Evolutionary conservation across 53 echinoderm and acorn worm genomes (phyloP), one percentile per base, ranked within the genome.

Genomic region (Actinopyga echinites): DNA sequence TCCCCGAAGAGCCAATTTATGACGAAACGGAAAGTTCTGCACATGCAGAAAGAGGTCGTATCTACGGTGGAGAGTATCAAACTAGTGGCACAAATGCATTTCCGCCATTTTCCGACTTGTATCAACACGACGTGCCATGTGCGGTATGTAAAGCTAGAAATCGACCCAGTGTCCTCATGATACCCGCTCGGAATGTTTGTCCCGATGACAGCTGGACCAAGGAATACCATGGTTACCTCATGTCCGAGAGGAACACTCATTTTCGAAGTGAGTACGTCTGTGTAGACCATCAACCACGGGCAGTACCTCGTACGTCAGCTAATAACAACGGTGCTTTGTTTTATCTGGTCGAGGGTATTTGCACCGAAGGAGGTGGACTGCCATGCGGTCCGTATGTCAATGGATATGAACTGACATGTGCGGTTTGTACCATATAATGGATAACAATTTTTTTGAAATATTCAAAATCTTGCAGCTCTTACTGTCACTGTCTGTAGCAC

Each of bases 321-420:
- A 85, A 60, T 52, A 61, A 69, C 28, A 45, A 89, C 28, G 90
- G 86, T 17, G 86, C 64, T 23, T 42, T 65, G 21, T 75, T 90
- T 37, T 86, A 82, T 67, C 62, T 64, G 38, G 90, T 90, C 6
- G 90, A 90, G 57, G 83, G 74, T 7, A 82, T 86, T 13, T 90
- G 90, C 32, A 32, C 31, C 2, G 38, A 40, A 11, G 66, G 71
- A 24, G 83, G 83, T 10, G 77, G 75, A 42, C 57, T 89, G 24
- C 85, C 80, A 5, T 85, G 89, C 60, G 85, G 77, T 10, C 86
- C 90, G 8, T 86, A 86, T 23, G 75, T 86, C 24, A 64, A 86
- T 54, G 85, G 86, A 4, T 86, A 89, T n/a, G 90, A 89, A 71
- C 82, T 89, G 10, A 89, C 90, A 11, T 89, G 90, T 59, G 90